Evolutionary conservation across 2,797 vertebrate genomes (phyloP).

Genomic region (Myripristis murdjan): DNA sequence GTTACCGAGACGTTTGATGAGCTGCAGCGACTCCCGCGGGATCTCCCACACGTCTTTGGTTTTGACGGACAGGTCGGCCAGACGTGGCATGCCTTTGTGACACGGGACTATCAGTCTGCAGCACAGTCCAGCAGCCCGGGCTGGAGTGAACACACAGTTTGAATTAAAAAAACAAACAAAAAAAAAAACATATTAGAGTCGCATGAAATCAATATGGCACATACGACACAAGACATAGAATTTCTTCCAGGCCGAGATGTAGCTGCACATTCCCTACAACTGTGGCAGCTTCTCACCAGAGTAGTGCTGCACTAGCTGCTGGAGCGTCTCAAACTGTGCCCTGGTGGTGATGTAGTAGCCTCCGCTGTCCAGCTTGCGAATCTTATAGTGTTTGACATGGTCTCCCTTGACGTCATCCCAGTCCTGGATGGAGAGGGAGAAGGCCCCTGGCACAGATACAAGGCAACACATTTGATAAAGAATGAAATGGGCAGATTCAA

Average conservation of each 20-base stretch:
- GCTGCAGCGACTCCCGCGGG: slow-evolving; percentile 98
- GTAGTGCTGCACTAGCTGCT: slow-evolving; percentile 98
- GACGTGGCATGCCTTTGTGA: slow-evolving; percentile 99
- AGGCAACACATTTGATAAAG: slow-evolving; percentile 4
- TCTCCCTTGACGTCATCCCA: slow-evolving; percentile 99
- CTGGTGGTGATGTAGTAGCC: slow-evolving; percentile 99
- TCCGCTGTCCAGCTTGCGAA: slow-evolving; percentile 98
- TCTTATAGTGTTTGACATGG: slow-evolving; percentile 99
- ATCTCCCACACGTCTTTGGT: slow-evolving; percentile 99
- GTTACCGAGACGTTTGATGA: slow-evolving; percentile 99
- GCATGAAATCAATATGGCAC: no score
- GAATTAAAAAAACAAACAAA: no score
- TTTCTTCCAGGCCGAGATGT: background rate
- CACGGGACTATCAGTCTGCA: slow-evolving; percentile 98
- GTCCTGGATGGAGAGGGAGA: slow-evolving; percentile 98
- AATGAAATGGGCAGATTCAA: slow-evolving; percentile 1
- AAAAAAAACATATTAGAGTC: background rate
- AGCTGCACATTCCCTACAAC: background rate
- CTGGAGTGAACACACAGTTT: slow-evolving; percentile 68
- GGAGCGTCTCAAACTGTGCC: slow-evolving; percentile 98
- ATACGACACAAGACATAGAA: background rate
- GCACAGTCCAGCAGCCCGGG: slow-evolving; percentile 98
- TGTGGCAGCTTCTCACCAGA: slow-evolving; percentile 87
- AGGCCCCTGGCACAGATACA: slow-evolving; percentile 89
- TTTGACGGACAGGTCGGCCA: slow-evolving; percentile 99